Evolutionary conservation across 2,113 vertebrate genomes (phyloP).

Genomic region (Melospiza melodia): DNA sequence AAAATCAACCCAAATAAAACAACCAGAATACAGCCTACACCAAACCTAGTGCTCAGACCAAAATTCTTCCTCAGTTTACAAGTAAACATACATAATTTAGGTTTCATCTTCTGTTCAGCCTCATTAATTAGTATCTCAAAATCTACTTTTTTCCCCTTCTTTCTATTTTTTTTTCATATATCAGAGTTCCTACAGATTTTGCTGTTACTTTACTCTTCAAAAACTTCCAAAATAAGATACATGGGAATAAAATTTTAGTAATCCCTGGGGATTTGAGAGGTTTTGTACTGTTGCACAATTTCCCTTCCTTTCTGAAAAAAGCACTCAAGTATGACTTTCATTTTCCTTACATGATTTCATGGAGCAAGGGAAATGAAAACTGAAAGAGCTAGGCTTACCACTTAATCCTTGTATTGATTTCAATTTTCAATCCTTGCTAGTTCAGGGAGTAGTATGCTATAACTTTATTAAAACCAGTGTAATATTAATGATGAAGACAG

Average conservation of each 20-base stretch:
- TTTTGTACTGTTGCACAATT: not conserved
- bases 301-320: not conserved
- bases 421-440: not conserved
- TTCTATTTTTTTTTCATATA: not conserved
- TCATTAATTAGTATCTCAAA: not conserved
- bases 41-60: not conserved
- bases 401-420: conserved; percentile 8
- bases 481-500: not conserved
- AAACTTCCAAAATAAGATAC: not conserved
- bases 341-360: not conserved
- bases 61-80: not conserved
- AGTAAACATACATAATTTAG: not conserved
- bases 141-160: accelerated
- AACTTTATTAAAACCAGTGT: not conserved
- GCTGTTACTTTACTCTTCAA: not conserved
- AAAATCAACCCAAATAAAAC: not conserved
- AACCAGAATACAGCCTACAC: not conserved
- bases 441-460: not conserved
- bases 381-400: not conserved
- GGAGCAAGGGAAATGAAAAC: not conserved
- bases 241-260: not conserved
- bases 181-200: not conserved
- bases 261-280: not conserved
- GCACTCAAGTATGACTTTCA: not conserved
- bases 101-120: not conserved